These are phyloP conservation scores for Apodemus speciosus DNA, from an alignment of 2,113 vertebrate genomes.

Conservation along the genomic window DNA sequence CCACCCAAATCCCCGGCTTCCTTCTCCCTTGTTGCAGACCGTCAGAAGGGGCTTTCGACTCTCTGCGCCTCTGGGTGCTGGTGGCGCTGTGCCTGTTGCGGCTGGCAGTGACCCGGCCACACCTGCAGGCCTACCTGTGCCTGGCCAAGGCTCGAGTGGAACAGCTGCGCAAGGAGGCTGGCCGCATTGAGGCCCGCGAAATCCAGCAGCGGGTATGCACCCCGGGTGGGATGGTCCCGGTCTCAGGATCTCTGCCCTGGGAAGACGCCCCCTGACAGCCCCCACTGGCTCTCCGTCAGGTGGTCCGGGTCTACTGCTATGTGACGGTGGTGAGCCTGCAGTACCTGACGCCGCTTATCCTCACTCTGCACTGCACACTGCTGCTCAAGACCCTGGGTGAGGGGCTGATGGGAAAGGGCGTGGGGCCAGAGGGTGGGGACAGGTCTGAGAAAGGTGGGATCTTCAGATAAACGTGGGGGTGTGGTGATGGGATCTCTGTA, in stretches of 20 bases:
- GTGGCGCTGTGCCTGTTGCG: constrained; percentile 89
- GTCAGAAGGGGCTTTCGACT: constrained; percentile 88
- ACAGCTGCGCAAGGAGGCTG: constrained; percentile 92
- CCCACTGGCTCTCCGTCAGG: constrained; percentile 80
- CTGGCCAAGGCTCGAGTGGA: constrained; percentile 93
- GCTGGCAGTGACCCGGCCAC: constrained; percentile 87
- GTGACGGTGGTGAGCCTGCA: constrained; percentile 94
- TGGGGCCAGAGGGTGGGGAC: neutral
- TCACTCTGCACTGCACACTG: constrained; percentile 91
- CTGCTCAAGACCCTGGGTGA: constrained; percentile 93
- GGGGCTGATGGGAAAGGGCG: neutral
- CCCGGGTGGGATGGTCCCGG: neutral
- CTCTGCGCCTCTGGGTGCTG: constrained; percentile 91
- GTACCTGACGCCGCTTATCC: constrained; percentile 92
- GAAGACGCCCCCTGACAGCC: neutral
- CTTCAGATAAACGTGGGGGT: neutral
- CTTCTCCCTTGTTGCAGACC: constrained; percentile 82
- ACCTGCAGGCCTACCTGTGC: constrained; percentile 96
- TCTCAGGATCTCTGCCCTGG: neutral
- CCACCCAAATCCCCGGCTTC: neutral
- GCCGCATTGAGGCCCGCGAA: constrained; percentile 91
- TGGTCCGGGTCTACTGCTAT: constrained; percentile 95
- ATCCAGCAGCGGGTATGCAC: constrained; percentile 92
- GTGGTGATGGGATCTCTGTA: no score
- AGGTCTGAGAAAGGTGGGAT: neutral